phyloP scores from a whole-genome alignment of 1,140 invertebrate genomes.

The Lepidurus apus region DNA sequence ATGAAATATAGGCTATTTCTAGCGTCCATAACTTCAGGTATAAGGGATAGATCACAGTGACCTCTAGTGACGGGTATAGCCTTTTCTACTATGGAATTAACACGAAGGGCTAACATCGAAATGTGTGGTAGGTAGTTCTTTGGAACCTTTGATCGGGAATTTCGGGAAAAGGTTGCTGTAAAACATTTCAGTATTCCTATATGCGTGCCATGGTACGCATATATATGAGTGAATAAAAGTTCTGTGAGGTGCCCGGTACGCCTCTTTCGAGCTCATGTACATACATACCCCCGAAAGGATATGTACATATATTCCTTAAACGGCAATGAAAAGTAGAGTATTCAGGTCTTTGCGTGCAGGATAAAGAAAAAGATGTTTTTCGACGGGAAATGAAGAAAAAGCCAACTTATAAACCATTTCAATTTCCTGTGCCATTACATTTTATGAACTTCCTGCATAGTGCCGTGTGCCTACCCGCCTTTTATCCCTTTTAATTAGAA shows the following conservation, averaged over 20 bases:
- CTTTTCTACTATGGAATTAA: too few species aligned
- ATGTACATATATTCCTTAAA: not conserved
- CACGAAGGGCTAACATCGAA: not conserved
- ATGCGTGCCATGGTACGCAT: not conserved
- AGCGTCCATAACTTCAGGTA: too few species aligned
- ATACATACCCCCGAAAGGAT: not conserved
- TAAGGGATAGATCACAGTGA: too few species aligned
- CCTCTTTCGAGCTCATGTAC: not conserved
- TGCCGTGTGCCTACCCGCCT: not conserved
- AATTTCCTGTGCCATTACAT: not conserved
- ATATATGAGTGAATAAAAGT: not conserved
- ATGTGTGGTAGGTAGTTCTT: not conserved
- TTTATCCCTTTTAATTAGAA: slow-evolving; percentile 12
- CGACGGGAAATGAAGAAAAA: not conserved
- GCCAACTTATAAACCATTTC: not conserved
- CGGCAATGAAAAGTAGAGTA: not conserved
- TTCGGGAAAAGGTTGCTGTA: not conserved
- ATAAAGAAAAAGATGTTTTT: not conserved
- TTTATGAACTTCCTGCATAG: not conserved
- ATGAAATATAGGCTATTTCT: too few species aligned
- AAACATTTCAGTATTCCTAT: not conserved
- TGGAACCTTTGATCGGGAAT: not conserved
- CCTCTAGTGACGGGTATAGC: too few species aligned
- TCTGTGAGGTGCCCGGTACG: not conserved
- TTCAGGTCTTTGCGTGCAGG: not conserved